A percentile compares a stretch with the other conserved stretches of the same genome.
Conservation (phyloP, 2,888 invertebrate genomes). For the Carpatolechia fugitivella region DNA sequence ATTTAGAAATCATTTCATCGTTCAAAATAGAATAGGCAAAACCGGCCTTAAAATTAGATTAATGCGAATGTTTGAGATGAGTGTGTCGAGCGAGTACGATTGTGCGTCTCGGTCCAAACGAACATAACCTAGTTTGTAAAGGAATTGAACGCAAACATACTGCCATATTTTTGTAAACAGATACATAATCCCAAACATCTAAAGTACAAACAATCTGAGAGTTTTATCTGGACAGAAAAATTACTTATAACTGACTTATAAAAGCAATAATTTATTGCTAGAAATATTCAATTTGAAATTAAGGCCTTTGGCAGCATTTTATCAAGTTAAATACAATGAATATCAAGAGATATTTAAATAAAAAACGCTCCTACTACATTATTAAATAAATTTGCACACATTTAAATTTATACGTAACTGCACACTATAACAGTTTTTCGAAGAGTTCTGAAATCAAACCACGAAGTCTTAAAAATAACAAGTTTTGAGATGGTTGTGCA, state of each 20-base stretch:
- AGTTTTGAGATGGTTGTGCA: constrained; percentile 76
- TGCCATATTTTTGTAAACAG: constrained; percentile 68
- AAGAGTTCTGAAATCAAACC: neutral
- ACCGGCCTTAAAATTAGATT: constrained; percentile 69
- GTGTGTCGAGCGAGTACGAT: constrained; percentile 22
- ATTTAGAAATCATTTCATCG: constrained; percentile 49
- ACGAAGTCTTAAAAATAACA: constrained; percentile 16
- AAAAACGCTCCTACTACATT: neutral
- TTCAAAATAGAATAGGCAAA: constrained; percentile 70
- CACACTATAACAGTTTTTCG: constrained; percentile 8
- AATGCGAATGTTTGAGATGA: constrained; percentile 33
- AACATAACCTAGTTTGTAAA: constrained; percentile 43
- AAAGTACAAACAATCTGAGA: constrained; percentile 42
- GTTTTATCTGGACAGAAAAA: constrained; percentile 9
- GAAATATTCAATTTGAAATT: neutral
- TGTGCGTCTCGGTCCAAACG: constrained; percentile 37
- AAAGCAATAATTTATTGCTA: constrained; percentile 5
- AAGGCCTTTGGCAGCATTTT: neutral
- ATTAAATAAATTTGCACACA: constrained; percentile 4
- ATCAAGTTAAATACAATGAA: neutral
- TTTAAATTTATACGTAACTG: constrained; percentile 9
- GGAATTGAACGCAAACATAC: constrained; percentile 75
- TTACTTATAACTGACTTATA: neutral
- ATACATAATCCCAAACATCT: constrained; percentile 43
- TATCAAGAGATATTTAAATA: neutral